Evolutionary conservation across 2,797 vertebrate species (phyloP), one percentile per base, ranked within the genome.

Genomic region (Rhinichthys osculus): DNA sequence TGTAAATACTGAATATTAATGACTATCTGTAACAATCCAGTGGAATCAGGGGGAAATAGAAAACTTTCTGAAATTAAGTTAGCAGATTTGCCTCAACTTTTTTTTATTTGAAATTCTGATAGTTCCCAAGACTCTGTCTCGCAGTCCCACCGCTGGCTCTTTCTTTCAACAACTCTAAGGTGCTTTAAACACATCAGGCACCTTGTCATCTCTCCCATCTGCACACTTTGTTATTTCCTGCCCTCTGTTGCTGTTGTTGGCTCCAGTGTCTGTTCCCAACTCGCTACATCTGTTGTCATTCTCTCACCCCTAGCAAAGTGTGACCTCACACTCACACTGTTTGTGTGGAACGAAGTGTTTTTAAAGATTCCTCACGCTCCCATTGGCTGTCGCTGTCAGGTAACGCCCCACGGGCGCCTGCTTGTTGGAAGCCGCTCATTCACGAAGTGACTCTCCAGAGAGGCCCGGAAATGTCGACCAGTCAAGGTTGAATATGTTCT

Each of bases 211-310:
- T 84, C 83, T 79, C 74, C 81, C 81, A 78, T 84, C 81, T 87
- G 42, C 38, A 27, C 52, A 35, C 78, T 83, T 86, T 74, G 50
- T 90, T 86, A 42, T 50, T 89, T 88, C 76, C 85, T 73, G 19
- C 71, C 82, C 59, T 76, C 47, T 40, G 81, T 88, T 81, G 85
- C 85, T 59, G 77, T 64, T 78, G 87, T 84, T n/a, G 13, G 78
- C 85, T 86, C 78, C 78, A 50, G 54, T 85, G 86, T 82, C 83
- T 89, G 64, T 82, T 90, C 88, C 81, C 88, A 85, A 89, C 81
- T 79, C 14, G 87, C 87, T 82, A 83, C 90, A 88, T 90, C 81
- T 84, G 88, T 90, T 91, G 86, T 88, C 89, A 87, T 90, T 89
- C 87, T 92, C 88, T 93, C 89, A 85, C 87, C 67, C 82, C 70